These are phyloP conservation scores for Polyergus mexicanus DNA, from an alignment of 1,140 invertebrate genomes.

Conservation along the genomic window DNA sequence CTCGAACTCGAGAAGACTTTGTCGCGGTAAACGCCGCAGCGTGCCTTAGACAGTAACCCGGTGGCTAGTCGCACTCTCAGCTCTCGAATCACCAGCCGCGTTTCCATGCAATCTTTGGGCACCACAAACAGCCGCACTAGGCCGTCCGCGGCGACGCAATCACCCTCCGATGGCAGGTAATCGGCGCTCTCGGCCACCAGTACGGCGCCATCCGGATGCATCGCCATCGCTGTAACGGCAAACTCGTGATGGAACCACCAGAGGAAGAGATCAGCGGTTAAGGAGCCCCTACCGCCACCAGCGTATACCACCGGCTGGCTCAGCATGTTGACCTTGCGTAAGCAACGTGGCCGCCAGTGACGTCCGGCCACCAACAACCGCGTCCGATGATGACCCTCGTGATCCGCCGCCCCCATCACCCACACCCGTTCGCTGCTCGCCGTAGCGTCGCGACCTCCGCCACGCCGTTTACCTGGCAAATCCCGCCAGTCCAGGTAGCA, in stretches of 20 bases:
- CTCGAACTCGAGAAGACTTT: constrained; percentile 17
- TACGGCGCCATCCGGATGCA: constrained; percentile 85
- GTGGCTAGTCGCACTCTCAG: constrained; percentile 83
- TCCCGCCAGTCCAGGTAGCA: constrained; percentile 86
- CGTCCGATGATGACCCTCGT: constrained; percentile 86
- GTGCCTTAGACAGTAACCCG: constrained; percentile 80
- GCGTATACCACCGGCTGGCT: constrained; percentile 87
- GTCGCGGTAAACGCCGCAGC: constrained; percentile 60
- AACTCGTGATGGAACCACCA: constrained; percentile 88
- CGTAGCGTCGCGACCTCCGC: constrained; percentile 70
- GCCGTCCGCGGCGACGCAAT: constrained; percentile 83
- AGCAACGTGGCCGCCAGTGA: constrained; percentile 86
- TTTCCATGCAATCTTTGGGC: constrained; percentile 79
- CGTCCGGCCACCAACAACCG: constrained; percentile 86
- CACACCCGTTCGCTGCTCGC: constrained; percentile 79
- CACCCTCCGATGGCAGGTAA: constrained; percentile 81
- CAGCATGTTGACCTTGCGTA: constrained; percentile 87
- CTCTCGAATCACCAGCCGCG: constrained; percentile 82
- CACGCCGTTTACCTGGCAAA: constrained; percentile 82
- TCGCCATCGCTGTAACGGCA: constrained; percentile 85
- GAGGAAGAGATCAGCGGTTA: constrained; percentile 86
- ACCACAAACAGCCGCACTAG: constrained; percentile 82
- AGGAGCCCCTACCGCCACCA: constrained; percentile 85
- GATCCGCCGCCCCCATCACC: constrained; percentile 86
- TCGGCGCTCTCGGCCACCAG: constrained; percentile 84